Conservation (phyloP, 2,113 vertebrate species). For the Xiphias gladius region DNA sequence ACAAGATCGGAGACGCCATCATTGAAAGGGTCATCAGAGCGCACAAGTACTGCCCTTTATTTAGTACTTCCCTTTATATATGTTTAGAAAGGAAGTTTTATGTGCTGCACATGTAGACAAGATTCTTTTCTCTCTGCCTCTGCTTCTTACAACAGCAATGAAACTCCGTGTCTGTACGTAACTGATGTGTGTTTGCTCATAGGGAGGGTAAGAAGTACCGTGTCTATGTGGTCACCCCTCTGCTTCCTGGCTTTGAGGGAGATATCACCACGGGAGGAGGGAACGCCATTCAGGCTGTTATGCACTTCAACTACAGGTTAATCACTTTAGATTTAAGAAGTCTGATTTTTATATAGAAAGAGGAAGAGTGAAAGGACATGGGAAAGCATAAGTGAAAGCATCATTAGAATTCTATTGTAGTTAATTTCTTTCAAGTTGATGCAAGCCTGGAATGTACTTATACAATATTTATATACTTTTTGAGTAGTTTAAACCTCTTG, state of each 20-base stretch:
- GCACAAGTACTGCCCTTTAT: slow-evolving; percentile 87
- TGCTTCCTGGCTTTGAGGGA: slow-evolving; percentile 97
- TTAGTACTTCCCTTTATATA: too few species aligned
- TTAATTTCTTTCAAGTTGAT: not conserved
- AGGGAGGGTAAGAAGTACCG: slow-evolving; percentile 93
- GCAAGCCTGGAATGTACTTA: not conserved
- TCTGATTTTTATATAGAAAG: not conserved
- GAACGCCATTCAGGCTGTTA: slow-evolving; percentile 94
- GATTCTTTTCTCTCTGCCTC: not conserved
- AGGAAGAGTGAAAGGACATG: slow-evolving; percentile 11
- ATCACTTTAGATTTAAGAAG: not conserved
- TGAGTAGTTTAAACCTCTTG: not conserved
- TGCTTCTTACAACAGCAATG: not conserved
- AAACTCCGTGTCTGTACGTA: not conserved
- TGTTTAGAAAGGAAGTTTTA: not conserved
- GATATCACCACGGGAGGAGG: slow-evolving; percentile 97
- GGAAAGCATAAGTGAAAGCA: not conserved
- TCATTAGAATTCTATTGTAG: not conserved
- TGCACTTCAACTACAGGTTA: slow-evolving; percentile 99
- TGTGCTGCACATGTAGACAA: too few species aligned
- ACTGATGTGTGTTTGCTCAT: slow-evolving; percentile 25
- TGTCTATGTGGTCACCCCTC: slow-evolving; percentile 94
- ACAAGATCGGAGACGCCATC: slow-evolving; percentile 95
- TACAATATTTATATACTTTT: not conserved
- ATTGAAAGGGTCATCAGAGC: slow-evolving; percentile 94